Evolutionary conservation across 2,888 invertebrate genomes (phyloP), one percentile per base, ranked within the genome.

Genomic region (Plagiodera versicolora): DNA sequence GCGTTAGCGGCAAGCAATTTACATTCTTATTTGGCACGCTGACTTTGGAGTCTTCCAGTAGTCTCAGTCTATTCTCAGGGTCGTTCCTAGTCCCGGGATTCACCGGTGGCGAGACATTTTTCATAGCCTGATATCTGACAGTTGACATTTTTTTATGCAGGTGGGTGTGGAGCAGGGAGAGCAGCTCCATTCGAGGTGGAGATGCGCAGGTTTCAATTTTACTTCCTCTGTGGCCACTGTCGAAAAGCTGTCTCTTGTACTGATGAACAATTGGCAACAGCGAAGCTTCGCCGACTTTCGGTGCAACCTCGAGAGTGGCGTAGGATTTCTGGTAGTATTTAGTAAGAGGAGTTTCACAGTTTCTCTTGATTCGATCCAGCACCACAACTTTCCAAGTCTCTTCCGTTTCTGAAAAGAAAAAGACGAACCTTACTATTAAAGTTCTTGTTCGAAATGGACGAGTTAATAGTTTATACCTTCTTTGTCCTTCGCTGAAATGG

Each of bases 311-410:
- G 51, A 78, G 1, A 77, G 74, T 61, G 24, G 81, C 78, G 63
- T 70, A 73, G 35, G 75, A 79, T 68, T 73, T 79, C 71, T 73
- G 28, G 76, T 79, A 81, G 67, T 83, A 84, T 49, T 81, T 79
- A 3, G 82, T 83, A 50, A 84, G 77, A 30, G 81, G 75, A 48
- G 82, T 80, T 20, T 78, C 74, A 54, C 83, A 82, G 65, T 84
- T 81, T 58, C 88, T 79, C 63, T 85, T 84, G 67, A 83, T 82
- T 50, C 88, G 82, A 67, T 89, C 88, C 73, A 84, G 84, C 2
- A 88, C 70, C 64, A 89, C 83, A 73, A 84, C 84, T 69, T 83
- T 81, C 89, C 89, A 89, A 49, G 83, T 82, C 53, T 80, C 81
- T 77, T 89, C 89, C 71, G 85, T 70, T 69, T 79, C 80, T 79